A percentile compares a stretch with the other conserved stretches of the same genome.
These are phyloP conservation scores for Malacoraja senta DNA, from an alignment of 2,797 vertebrate species.

Conservation along the genomic window DNA sequence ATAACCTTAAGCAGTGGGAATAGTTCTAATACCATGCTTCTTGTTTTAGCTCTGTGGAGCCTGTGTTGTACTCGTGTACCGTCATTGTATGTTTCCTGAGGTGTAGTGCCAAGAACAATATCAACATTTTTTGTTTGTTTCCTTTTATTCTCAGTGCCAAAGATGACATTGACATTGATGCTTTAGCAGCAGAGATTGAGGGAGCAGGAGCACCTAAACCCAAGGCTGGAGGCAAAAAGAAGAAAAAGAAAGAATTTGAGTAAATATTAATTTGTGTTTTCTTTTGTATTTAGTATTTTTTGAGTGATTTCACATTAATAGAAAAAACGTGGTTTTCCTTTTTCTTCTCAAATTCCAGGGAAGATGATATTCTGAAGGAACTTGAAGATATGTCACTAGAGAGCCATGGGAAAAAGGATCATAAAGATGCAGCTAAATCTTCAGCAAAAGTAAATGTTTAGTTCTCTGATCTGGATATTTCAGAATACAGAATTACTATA, in stretches of 20 bases:
- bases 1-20: too few species aligned
- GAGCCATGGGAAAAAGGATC: slow-evolving; percentile 67
- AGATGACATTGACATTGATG: slow-evolving; percentile 77
- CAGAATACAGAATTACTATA: too few species aligned
- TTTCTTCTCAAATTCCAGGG: slow-evolving; percentile 61
- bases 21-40: too few species aligned
- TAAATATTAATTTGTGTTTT: slow-evolving; percentile 48
- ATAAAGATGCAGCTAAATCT: slow-evolving; percentile 54
- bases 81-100: too few species aligned
- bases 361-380: slow-evolving; percentile 92
- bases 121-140: background rate
- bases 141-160: slow-evolving; percentile 63
- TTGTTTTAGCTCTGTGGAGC: too few species aligned
- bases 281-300: slow-evolving; percentile 39
- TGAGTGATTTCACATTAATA: slow-evolving; percentile 35
- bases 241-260: slow-evolving; percentile 79
- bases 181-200: slow-evolving; percentile 84
- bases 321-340: background rate
- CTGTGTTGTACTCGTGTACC: too few species aligned
- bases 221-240: slow-evolving; percentile 75
- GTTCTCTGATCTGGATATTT: slow-evolving; percentile 40
- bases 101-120: too few species aligned
- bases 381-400: slow-evolving; percentile 83
- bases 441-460: slow-evolving; percentile 55
- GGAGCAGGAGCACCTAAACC: slow-evolving; percentile 76